phyloP scores from a whole-genome alignment of 2,888 invertebrate species.

The Stenolophus ochropezus region DNA sequence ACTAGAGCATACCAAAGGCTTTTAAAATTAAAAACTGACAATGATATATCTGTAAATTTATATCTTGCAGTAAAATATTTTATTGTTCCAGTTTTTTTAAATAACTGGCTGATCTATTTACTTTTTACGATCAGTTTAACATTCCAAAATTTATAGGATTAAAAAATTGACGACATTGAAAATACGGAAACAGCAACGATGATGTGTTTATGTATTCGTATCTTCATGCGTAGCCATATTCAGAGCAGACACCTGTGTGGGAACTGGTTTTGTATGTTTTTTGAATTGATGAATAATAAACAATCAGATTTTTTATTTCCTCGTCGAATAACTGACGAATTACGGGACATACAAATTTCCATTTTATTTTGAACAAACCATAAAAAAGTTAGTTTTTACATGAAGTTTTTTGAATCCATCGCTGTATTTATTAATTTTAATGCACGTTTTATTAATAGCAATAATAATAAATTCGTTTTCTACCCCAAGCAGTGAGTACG shows the following conservation, averaged over 20 bases:
- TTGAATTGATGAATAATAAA: constrained; percentile 41
- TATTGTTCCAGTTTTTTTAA: not conserved
- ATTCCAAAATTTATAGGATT: not conserved
- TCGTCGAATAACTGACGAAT: not conserved
- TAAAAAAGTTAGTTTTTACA: too few species aligned
- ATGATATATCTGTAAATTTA: not conserved
- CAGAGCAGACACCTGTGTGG: constrained; percentile 24
- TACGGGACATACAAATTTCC: not conserved
- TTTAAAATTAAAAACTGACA: not conserved
- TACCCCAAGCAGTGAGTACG: too few species aligned
- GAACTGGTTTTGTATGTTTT: constrained; percentile 27
- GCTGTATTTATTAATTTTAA: too few species aligned
- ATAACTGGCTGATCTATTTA: not conserved
- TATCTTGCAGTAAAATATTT: not conserved
- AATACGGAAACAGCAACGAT: constrained; percentile 21
- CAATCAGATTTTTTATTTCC: constrained; percentile 26
- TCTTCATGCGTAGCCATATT: constrained; percentile 13
- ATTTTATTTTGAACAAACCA: not conserved
- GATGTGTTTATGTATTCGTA: constrained; percentile 1
- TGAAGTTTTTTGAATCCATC: too few species aligned
- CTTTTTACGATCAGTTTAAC: not conserved
- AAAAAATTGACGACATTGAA: not conserved
- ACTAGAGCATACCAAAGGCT: not conserved
- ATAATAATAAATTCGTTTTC: too few species aligned
- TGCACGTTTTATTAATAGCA: too few species aligned